Base-by-base conservation (phyloP, 2,888 invertebrate genomes). In the Tachystola acroxantha region DNA sequence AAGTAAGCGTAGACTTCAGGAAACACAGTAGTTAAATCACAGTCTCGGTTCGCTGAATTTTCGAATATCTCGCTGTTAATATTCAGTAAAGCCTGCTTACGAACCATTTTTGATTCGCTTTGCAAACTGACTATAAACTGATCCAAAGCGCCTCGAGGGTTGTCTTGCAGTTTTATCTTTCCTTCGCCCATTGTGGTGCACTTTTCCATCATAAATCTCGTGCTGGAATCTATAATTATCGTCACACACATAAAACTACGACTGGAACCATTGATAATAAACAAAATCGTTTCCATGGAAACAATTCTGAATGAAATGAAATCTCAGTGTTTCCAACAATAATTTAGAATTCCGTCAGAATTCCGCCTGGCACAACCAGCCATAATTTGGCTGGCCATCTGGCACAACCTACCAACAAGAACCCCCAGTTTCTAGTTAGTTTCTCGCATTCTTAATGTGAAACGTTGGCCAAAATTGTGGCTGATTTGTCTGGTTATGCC, bases 91-190 rank as follows among this genome's bases (percentile, higher is more conserved):
- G 88, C 89, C 44, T 82, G 74, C 61, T 88, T 91, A 39, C 92
- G 73, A 45, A 78, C 64, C 48, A 80, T 72, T 66, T 91, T 91
- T 16, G 91, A 89, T 34, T 89, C 89, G 44, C 90, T 89, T 69
- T 91, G 89, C 30, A 92, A 60, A 31, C 65, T 55, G 3, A 65
- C 70, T 19, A 84, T 67, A 33, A 71, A 62, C 35, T 66, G 72
- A 40, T 85, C 84, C 14, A 86, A 50, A 7, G 54, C 67, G 26
- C 53, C 65, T 27, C 73, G 65, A 14, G 80, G 75, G 45, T 82
- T 77, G 14, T 74, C 68, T 45, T 70, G 54, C 1, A 84, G 50
- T 26, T 53, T 64, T 11, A 53, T 37, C 46, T 68, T 75, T 6
- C 39, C 38, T 39, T 63, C 66, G 31, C 62, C 43, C 81, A 82